phyloP scores from a whole-genome alignment of 2,797 vertebrate genomes.

The Platyrinchus mystaceus region DNA sequence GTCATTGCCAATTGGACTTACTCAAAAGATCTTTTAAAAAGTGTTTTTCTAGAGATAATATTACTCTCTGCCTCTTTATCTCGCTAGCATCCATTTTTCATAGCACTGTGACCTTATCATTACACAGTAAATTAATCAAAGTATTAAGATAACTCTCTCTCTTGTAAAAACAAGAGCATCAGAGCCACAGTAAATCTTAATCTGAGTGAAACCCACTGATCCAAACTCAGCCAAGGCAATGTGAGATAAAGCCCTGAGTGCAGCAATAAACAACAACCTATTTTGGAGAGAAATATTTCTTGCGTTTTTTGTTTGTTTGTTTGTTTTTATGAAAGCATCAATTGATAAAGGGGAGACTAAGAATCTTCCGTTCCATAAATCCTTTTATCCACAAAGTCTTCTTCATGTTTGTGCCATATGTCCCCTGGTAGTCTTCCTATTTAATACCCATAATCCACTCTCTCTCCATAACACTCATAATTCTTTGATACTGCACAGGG shows the following conservation, averaged over 20 bases:
- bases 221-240: background rate
- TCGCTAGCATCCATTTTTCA: background rate
- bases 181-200: background rate
- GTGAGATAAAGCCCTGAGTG: background rate
- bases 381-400: slow-evolving; percentile 11
- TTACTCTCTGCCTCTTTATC: background rate
- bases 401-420: background rate
- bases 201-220: background rate
- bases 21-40: background rate
- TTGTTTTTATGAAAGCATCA: background rate
- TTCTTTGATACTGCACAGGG: background rate
- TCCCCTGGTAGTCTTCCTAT: background rate
- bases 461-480: background rate
- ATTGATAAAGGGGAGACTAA: background rate
- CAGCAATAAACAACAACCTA: background rate
- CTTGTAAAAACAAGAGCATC: background rate
- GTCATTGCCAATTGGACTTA: background rate
- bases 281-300: background rate
- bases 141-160: background rate
- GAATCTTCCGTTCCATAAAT: background rate
- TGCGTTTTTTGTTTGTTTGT: background rate
- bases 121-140: background rate
- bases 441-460: background rate
- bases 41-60: background rate
- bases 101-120: background rate